phyloP scores from a whole-genome alignment of 2,888 invertebrate genomes.

The Neoaliturus tenellus region DNA sequence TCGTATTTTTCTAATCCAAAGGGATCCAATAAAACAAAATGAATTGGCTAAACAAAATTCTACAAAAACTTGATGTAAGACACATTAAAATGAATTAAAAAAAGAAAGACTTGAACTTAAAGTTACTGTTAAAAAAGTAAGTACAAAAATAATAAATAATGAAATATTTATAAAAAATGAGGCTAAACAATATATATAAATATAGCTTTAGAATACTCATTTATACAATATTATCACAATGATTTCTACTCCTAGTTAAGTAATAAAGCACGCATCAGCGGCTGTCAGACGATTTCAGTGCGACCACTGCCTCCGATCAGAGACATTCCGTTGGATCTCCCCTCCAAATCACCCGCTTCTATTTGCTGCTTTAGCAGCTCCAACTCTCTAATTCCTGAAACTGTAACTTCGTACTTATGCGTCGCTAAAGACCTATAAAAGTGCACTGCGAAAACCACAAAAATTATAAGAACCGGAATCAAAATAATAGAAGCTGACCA shows the following conservation, averaged over 20 bases:
- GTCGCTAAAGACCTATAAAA: conserved; percentile 94
- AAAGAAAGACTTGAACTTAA: neutral
- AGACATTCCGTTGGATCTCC: conserved; percentile 61
- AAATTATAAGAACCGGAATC: conserved; percentile 90
- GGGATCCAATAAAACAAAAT: too few relatives aligned
- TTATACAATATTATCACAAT: conserved; percentile 3
- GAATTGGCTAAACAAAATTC: too few relatives aligned
- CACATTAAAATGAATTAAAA: neutral
- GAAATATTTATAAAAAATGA: neutral
- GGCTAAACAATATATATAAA: neutral
- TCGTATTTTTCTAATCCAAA: too few relatives aligned
- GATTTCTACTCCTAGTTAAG: neutral
- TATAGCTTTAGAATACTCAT: neutral
- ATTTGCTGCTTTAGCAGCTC: conserved; percentile 85
- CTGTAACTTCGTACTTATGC: conserved; percentile 87
- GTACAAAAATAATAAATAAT: conserved; percentile 9
- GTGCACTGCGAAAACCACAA: conserved; percentile 92
- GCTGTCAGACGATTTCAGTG: conserved; percentile 51
- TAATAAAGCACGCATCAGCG: neutral
- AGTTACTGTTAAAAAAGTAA: neutral
- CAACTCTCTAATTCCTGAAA: conserved; percentile 83
- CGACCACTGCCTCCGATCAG: conserved; percentile 32
- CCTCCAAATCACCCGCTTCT: conserved; percentile 72
- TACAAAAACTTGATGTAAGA: too few relatives aligned
- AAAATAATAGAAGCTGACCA: conserved; percentile 91